Percentiles rank a stretch among this genome's conserved stretches.
Evolutionary conservation across 2,113 vertebrate genomes (phyloP).

Genomic region (Cochlearius cochlearius): DNA sequence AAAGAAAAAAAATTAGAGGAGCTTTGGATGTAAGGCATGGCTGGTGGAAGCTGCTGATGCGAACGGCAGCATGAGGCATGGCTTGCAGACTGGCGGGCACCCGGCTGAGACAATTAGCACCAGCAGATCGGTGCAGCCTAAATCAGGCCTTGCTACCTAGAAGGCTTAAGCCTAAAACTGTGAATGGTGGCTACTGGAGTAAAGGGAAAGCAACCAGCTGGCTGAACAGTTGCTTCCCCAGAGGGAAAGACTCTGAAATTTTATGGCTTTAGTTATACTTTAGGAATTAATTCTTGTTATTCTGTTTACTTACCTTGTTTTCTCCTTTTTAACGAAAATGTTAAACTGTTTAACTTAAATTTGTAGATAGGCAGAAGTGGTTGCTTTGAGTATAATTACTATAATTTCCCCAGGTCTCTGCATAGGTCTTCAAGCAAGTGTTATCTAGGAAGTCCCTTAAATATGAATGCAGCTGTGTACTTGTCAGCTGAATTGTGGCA

Average conservation of each 20-base stretch:
- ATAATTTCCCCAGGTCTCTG: not conserved
- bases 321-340: not conserved
- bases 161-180: not conserved
- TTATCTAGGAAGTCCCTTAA: not conserved
- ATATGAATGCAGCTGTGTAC: not conserved
- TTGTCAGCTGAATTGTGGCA: not conserved
- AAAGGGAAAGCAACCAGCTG: not conserved
- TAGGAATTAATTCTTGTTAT: not conserved
- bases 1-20: not conserved
- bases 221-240: not conserved
- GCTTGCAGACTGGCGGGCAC: not conserved
- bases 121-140: not conserved
- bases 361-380: not conserved
- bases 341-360: not conserved
- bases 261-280: not conserved
- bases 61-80: not conserved
- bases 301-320: not conserved
- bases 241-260: not conserved
- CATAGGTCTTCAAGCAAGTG: not conserved
- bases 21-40: not conserved
- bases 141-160: not conserved
- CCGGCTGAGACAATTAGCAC: fast-evolving
- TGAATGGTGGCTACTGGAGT: not conserved
- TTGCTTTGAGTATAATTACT: not conserved
- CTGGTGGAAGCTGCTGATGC: not conserved